phyloP scores from a whole-genome alignment of 2,888 invertebrate genomes.

The Drosophila borealis region DNA sequence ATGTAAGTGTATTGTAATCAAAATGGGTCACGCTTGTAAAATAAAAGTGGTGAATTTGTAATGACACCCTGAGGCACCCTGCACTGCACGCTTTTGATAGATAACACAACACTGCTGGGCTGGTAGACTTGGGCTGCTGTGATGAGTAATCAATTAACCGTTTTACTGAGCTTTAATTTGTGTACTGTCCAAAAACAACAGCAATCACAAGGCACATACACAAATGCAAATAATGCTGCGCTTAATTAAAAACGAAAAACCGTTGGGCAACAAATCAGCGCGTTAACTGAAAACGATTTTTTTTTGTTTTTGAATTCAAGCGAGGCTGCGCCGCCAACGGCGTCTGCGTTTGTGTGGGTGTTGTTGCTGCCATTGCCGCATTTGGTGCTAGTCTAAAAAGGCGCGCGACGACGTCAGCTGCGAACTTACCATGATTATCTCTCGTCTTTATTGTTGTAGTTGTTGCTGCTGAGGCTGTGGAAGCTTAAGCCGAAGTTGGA shows the following conservation, averaged over 20 bases:
- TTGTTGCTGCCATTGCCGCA: constrained; percentile 49
- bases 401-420: constrained; percentile 56
- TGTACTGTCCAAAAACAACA: constrained; percentile 3
- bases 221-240: constrained; percentile 25
- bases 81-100: neutral
- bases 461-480: constrained; percentile 6
- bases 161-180: constrained; percentile 5
- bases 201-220: constrained; percentile 20
- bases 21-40: constrained; percentile 14
- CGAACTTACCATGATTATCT: constrained; percentile 62
- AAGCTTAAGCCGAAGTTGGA: constrained; percentile 31
- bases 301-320: constrained; percentile 29
- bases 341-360: constrained; percentile 53
- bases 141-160: constrained; percentile 32
- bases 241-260: constrained; percentile 14
- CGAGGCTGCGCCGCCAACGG: constrained; percentile 25
- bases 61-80: neutral
- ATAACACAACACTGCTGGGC: neutral
- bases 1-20: neutral
- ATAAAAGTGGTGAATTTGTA: constrained; percentile 2
- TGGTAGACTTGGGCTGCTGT: constrained; percentile 3
- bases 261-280: constrained; percentile 47
- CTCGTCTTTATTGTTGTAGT: constrained; percentile 16
- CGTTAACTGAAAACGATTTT: constrained; percentile 52
- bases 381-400: constrained; percentile 68